Evolutionary conservation across 2,113 vertebrate species (phyloP), one percentile per base, ranked within the genome.

Genomic region (Epinephelus fuscoguttatus): DNA sequence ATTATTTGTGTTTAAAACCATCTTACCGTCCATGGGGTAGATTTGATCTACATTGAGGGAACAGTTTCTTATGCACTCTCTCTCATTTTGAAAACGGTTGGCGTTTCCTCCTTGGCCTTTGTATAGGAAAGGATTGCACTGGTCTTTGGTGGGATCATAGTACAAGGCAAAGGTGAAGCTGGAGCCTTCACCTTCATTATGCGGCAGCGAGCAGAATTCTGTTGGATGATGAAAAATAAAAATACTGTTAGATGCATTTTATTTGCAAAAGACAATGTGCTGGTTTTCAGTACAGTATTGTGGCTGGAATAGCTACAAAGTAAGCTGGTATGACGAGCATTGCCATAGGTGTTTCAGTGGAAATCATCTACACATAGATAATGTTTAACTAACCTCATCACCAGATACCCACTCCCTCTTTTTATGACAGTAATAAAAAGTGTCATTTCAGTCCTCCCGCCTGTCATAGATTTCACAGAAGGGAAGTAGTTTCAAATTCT

Each of bases 341-440:
- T 81, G 33, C 13, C 15, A 56, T 40, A 19, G 17, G 40, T n/a
- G 57, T 72, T 85, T 61, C 63, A 64, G 33, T 50, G 14, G 19
- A 78, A 69, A 50, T 33, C 64, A 62, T 49, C 8, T 56, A 62
- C 67, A 50, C 47, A 76, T 62, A 72, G 70, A 37, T 90, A 94
- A 95, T 96, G 83, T 90, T 94, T 94, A 94, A 93, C 94, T 86
- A 88, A 37, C 74, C 33, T 85, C 61, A 63, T 84, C 80, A 80
- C 27, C 25, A 79, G 78, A 77, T 59, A 79, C 66, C 91, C 77
- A 92, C 93, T 84, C 94, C 95, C 91, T 91, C 23, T 78, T 92
- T 96, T 95, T 95, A 95, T 91, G 68, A 75, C 30, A 25, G 84
- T 84, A 90, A 87, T 95, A 95, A 95, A 94, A 84, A 56, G 12